These are phyloP conservation scores for Antrozous pallidus DNA, from an alignment of 2,797 vertebrate species.

Conservation along the genomic window DNA sequence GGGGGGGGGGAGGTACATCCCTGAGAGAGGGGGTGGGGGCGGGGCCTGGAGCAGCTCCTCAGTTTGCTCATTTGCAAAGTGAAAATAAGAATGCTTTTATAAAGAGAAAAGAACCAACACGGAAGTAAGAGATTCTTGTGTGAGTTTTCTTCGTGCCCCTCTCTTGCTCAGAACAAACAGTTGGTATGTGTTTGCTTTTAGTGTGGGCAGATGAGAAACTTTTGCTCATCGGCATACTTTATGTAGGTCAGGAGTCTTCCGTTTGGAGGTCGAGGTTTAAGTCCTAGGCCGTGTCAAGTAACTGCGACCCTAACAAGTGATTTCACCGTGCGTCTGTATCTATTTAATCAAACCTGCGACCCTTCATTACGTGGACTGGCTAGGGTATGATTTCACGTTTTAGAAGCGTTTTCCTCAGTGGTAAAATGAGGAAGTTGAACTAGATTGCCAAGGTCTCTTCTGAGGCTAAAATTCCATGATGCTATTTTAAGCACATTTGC, in stretches of 20 bases:
- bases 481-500: constrained; percentile 35
- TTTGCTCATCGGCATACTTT: background rate
- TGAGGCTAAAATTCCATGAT: constrained; percentile 13
- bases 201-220: background rate
- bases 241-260: background rate
- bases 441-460: constrained; percentile 32
- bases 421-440: constrained; percentile 48
- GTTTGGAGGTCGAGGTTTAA: background rate
- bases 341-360: too few species aligned
- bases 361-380: too few species aligned
- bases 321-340: background rate
- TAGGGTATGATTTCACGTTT: background rate
- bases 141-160: background rate
- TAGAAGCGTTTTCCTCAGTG: background rate
- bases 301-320: constrained; percentile 14
- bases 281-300: background rate
- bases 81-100: constrained; percentile 21
- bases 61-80: background rate
- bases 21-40: background rate
- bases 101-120: background rate
- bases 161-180: constrained; percentile 16
- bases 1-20: too few species aligned
- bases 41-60: background rate
- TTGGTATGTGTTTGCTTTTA: background rate
- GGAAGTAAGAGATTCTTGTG: background rate